Conservation (phyloP, 2,113 vertebrate species). For the Albula glossodonta region DNA sequence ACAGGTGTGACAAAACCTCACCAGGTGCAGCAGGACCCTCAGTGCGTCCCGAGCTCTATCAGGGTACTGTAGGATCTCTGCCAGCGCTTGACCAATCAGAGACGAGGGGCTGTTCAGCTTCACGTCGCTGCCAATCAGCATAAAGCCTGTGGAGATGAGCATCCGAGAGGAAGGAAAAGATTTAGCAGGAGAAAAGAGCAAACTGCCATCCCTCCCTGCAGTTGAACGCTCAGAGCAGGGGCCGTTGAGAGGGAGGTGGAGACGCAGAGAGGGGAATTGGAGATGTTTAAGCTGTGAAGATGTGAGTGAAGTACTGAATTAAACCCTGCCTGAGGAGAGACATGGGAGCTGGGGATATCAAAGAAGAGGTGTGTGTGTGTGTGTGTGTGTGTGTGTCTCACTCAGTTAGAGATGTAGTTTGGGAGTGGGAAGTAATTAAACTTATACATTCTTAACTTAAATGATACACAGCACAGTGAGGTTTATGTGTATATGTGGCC, state of each 20-base stretch:
- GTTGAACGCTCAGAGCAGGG: neutral
- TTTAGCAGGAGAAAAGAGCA: neutral
- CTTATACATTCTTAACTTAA: no score
- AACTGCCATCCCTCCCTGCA: neutral
- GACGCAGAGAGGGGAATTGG: neutral
- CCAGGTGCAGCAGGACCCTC: conserved; percentile 89
- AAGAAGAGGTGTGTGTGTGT: no score
- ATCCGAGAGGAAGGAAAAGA: neutral
- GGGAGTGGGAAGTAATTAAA: no score
- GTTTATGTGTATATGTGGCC: no score
- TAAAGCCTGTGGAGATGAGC: conserved; percentile 73
- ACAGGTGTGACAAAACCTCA: conserved; percentile 56
- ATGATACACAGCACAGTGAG: no score
- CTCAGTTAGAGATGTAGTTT: no score
- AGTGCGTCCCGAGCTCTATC: conserved; percentile 87
- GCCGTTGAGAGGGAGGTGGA: neutral
- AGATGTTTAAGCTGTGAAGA: neutral
- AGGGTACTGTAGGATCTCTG: conserved; percentile 89
- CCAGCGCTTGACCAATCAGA: conserved; percentile 85
- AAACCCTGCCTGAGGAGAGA: no score
- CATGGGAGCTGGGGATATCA: no score
- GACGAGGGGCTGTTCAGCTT: conserved; percentile 93
- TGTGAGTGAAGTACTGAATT: neutral
- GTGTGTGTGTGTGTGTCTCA: no score
- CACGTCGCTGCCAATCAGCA: conserved; percentile 88